These are phyloP conservation scores for Isoperla grammatica DNA, from an alignment of 2,888 invertebrate species.

Conservation along the genomic window DNA sequence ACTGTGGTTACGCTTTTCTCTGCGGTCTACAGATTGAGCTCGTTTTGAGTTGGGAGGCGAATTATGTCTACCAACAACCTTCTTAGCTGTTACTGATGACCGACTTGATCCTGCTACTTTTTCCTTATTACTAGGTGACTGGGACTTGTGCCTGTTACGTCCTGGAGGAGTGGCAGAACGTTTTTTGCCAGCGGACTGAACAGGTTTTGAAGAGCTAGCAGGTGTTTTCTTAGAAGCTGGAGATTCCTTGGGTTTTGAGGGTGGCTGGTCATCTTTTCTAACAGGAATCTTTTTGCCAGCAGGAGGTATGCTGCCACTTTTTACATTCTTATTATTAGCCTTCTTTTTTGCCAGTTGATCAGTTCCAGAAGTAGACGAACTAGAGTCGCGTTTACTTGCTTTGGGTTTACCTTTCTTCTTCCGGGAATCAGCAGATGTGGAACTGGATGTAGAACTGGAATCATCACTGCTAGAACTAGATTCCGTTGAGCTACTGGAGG, in stretches of 20 bases:
- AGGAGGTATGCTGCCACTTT: background rate
- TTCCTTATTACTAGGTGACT: slow-evolving; percentile 18
- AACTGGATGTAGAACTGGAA: slow-evolving; percentile 57
- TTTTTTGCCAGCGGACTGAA: slow-evolving; percentile 14
- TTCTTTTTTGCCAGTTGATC: slow-evolving; percentile 26
- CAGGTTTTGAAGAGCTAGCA: background rate
- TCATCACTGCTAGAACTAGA: slow-evolving; percentile 54
- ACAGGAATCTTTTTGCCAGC: slow-evolving; percentile 7
- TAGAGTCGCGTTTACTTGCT: slow-evolving; percentile 26
- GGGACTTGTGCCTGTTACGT: slow-evolving; percentile 25
- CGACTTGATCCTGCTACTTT: background rate
- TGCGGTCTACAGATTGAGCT: slow-evolving; percentile 29
- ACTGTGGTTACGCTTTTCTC: slow-evolving; percentile 32
- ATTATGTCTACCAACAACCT: slow-evolving; percentile 9
- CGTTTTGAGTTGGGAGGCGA: slow-evolving; percentile 28
- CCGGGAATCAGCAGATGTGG: slow-evolving; percentile 44
- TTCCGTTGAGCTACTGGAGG: slow-evolving; percentile 58
- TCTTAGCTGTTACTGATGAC: background rate
- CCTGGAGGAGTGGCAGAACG: slow-evolving; percentile 25
- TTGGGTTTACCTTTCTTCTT: slow-evolving; percentile 15
- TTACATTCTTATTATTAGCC: slow-evolving; percentile 16
- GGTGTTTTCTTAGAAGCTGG: background rate
- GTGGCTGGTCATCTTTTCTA: slow-evolving; percentile 5
- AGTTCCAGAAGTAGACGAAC: slow-evolving; percentile 27
- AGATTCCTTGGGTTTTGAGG: background rate